Evolutionary conservation across 2,797 vertebrate genomes (phyloP), one percentile per base, ranked within the genome.

Genomic region (Discoglossus pictus): DNA sequence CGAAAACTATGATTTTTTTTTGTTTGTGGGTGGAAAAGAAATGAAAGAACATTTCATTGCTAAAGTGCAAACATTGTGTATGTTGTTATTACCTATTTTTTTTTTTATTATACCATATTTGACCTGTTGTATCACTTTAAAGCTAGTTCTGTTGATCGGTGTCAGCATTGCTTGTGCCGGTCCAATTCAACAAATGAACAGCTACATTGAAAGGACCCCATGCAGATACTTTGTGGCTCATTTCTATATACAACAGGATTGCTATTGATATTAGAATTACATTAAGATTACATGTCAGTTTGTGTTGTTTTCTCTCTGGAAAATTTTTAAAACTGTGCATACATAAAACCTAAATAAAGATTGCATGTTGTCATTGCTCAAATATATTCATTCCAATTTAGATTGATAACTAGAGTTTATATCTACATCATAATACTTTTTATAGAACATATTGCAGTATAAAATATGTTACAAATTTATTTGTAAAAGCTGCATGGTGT

Each of bases 401-500:
- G n/a, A n/a, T n/a, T n/a, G n/a, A n/a, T n/a, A n/a, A n/a, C n/a
- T n/a, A n/a, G n/a, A n/a, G n/a, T n/a, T n/a, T n/a, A n/a, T n/a
- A n/a, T n/a, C n/a, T n/a, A n/a, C n/a, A n/a, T n/a, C n/a, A n/a
- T n/a, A n/a, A 31, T 31, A 31, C 4, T 4, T 31, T 4, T 4
- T 31, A 42, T 9, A 44, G 24, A 66, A 8, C 27, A 58, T 40
- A 53, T 36, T 52, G 21, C 39, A 59, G 44, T 60, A 31, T 42
- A 31, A 36, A 51, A 25, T 46, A 48, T 54, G 39, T 38, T 53
- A 61, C 36, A 53, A 27, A 34, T 46, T 24, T 54, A 25, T 15
- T 61, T 44, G 39, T 31, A 44, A 53, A 51, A 53, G 58, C 39
- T 61, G 50, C 39, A 68, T 46, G 25, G 42, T 53, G 48, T 39